These are phyloP conservation scores for Lerista edwardsae DNA, from an alignment of 2,797 vertebrate genomes.

Conservation along the genomic window DNA sequence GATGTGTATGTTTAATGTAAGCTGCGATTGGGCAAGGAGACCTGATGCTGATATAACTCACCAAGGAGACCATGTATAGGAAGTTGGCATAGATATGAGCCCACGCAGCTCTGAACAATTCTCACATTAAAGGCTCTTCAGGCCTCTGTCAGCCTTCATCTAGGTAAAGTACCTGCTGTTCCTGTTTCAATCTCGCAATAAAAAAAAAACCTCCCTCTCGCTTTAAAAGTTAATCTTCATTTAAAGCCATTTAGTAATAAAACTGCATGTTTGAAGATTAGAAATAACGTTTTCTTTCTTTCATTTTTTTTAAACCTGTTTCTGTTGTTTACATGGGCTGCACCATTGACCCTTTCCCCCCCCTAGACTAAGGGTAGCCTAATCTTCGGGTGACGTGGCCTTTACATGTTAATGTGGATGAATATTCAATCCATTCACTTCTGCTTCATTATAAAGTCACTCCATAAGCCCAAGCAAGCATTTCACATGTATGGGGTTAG, in stretches of 20 bases:
- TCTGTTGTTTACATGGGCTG: not conserved
- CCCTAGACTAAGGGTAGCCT: not conserved
- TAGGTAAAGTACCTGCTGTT: not conserved
- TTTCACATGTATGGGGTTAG: not conserved
- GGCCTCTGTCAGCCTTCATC: not conserved
- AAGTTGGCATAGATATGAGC: not conserved
- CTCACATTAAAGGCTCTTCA: not conserved
- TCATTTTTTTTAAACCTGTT: not conserved
- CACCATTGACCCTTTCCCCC: not conserved
- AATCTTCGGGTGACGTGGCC: not conserved
- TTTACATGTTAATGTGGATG: not conserved
- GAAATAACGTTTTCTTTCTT: not conserved
- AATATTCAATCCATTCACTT: not conserved
- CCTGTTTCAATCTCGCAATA: not conserved
- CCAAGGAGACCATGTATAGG: not conserved
- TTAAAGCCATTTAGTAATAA: not conserved
- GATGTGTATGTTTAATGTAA: not conserved
- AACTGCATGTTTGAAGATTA: not conserved
- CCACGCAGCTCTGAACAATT: fast-evolving
- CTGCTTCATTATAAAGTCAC: not conserved
- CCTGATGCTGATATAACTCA: not conserved
- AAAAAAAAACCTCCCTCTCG: not conserved
- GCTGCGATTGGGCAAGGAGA: not conserved
- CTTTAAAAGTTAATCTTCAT: not conserved
- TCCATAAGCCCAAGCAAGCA: not conserved